Percentiles rank a stretch among this genome's conserved stretches.
phyloP scores from a whole-genome alignment of 2,797 vertebrate genomes.

The Staurois parvus region DNA sequence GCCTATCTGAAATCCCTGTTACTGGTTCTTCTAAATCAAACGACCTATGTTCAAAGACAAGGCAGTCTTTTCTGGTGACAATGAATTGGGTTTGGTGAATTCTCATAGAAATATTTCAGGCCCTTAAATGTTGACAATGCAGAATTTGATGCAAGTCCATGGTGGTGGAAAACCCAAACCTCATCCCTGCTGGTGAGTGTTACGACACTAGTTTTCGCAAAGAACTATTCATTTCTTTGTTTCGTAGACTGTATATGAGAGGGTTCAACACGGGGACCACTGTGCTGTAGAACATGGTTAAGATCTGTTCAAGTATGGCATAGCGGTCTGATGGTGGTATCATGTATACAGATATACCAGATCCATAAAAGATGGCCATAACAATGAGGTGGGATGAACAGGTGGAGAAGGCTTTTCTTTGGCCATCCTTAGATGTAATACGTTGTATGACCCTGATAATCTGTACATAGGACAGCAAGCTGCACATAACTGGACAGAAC shows the following conservation, averaged over 20 bases:
- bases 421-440: neutral
- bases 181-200: too few species aligned
- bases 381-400: conserved; percentile 61
- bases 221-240: neutral
- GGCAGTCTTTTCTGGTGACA: neutral
- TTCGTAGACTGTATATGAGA: conserved; percentile 2
- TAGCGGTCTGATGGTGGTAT: neutral
- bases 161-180: too few species aligned
- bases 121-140: too few species aligned
- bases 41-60: neutral
- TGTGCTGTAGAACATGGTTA: neutral
- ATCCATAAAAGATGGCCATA: neutral
- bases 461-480: neutral
- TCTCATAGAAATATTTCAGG: neutral
- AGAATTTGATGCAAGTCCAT: too few species aligned
- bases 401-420: neutral
- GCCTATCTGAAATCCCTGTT: too few species aligned
- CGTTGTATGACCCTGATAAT: neutral
- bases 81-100: neutral
- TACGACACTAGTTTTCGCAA: neutral
- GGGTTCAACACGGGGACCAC: neutral
- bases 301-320: neutral
- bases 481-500: conserved; percentile 66
- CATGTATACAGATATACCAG: neutral
- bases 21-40: too few species aligned